A percentile compares a stretch with the other conserved stretches of the same genome.
These are phyloP conservation scores for Pseudorhombus dupliciocellatus DNA, from an alignment of 2,113 vertebrate genomes.

Conservation along the genomic window DNA sequence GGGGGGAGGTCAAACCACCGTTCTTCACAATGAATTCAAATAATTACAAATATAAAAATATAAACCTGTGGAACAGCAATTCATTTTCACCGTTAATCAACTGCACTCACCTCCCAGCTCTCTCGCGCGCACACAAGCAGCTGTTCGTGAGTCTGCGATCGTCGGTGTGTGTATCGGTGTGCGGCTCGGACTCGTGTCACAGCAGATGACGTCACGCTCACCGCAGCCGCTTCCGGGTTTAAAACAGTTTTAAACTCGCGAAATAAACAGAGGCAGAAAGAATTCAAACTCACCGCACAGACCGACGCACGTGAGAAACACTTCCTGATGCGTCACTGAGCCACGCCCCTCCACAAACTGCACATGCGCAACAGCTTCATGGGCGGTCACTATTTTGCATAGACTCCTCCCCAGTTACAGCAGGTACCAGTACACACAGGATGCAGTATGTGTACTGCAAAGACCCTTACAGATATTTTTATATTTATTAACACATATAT, in stretches of 20 bases:
- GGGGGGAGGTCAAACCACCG: no score
- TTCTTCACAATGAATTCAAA: no score
- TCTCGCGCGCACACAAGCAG: no score
- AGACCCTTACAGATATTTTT: no score
- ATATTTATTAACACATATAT: no score
- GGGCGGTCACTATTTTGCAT: no score
- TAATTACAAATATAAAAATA: no score
- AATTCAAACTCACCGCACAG: conserved; percentile 23
- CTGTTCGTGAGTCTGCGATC: background rate
- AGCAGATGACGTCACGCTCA: conserved; percentile 14
- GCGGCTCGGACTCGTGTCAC: background rate
- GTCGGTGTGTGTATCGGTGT: background rate
- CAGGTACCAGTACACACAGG: no score
- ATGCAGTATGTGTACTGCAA: no score
- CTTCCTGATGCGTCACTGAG: conserved; percentile 56
- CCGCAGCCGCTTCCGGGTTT: background rate
- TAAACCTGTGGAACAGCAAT: no score
- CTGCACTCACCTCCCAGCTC: no score
- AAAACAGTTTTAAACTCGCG: background rate
- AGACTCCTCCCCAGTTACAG: no score
- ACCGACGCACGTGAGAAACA: conserved; percentile 12
- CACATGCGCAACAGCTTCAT: conserved; percentile 48
- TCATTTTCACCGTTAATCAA: background rate
- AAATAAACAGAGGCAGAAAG: background rate
- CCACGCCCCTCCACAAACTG: conserved; percentile 18